phyloP scores from a whole-genome alignment of 2,797 vertebrate genomes.

The Avahi laniger region DNA sequence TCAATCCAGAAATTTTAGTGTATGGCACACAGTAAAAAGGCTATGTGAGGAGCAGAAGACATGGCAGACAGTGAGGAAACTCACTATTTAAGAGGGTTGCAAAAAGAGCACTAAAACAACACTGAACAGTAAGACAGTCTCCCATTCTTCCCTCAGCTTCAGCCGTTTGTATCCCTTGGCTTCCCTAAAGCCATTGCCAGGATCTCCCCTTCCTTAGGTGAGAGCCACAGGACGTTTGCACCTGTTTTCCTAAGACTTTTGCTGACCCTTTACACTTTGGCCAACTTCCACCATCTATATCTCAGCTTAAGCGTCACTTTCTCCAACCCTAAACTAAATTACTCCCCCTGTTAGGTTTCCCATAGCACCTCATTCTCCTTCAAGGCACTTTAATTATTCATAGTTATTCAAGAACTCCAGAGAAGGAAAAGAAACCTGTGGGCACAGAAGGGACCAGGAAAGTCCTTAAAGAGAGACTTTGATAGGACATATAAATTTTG shows the following conservation, averaged over 20 bases:
- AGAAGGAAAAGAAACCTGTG: background rate
- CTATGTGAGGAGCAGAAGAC: background rate
- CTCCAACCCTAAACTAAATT: background rate
- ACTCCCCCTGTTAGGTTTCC: background rate
- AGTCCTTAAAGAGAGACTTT: background rate
- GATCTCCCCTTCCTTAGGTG: background rate
- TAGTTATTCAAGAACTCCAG: background rate
- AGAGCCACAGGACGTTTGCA: background rate
- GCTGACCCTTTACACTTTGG: background rate
- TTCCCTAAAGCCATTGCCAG: too few species aligned
- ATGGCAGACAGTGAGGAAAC: background rate
- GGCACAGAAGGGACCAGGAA: background rate
- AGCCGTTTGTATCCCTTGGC: background rate
- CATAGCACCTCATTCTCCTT: background rate
- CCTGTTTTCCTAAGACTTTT: too few species aligned
- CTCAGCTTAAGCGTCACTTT: background rate
- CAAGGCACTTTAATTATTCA: background rate
- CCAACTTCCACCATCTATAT: background rate
- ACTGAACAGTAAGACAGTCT: background rate
- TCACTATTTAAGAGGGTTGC: background rate
- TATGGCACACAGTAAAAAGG: background rate
- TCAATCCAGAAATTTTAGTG: background rate
- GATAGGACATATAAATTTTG: background rate
- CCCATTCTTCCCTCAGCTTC: background rate
- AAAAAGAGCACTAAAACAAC: background rate